These are phyloP conservation scores for Catharus ustulatus DNA, from an alignment of 2,797 vertebrate genomes.

Conservation along the genomic window DNA sequence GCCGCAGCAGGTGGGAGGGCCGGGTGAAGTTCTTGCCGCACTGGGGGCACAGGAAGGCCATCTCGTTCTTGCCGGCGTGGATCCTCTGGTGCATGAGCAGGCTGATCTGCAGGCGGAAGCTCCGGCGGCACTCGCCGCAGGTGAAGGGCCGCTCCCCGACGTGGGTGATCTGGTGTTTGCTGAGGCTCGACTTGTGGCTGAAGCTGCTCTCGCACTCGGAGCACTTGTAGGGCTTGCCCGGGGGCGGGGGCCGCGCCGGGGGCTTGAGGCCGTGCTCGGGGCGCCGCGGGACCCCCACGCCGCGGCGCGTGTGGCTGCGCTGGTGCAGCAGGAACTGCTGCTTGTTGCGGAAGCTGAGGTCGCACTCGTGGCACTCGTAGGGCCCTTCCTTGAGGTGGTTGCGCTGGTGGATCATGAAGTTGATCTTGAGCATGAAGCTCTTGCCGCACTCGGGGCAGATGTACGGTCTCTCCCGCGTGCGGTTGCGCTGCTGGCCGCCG, in stretches of 20 bases:
- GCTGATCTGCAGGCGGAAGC: slow-evolving; percentile 95
- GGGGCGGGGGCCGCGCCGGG: slow-evolving; percentile 30
- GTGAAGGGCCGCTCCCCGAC: slow-evolving; percentile 93
- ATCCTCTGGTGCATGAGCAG: slow-evolving; percentile 93
- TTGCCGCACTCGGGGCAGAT: slow-evolving; percentile 80
- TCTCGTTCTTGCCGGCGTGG: slow-evolving; percentile 89
- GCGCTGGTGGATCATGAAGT: slow-evolving; percentile 81
- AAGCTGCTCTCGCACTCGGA: slow-evolving; percentile 82
- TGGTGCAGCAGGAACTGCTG: slow-evolving; percentile 81
- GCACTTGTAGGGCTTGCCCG: slow-evolving; percentile 79
- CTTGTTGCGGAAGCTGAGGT: slow-evolving; percentile 81
- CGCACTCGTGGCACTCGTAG: slow-evolving; percentile 77
- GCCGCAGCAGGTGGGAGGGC: slow-evolving; percentile 79
- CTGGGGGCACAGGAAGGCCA: slow-evolving; percentile 90
- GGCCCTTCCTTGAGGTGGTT: slow-evolving; percentile 82
- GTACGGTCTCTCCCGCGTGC: slow-evolving; percentile 77
- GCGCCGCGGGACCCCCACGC: slow-evolving; percentile 66
- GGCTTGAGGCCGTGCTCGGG: slow-evolving; percentile 75
- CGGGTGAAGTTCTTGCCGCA: slow-evolving; percentile 85
- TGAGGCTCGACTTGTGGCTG: slow-evolving; percentile 84
- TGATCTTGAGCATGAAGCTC: slow-evolving; percentile 81
- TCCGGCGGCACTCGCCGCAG: slow-evolving; percentile 92
- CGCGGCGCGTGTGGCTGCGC: slow-evolving; percentile 75
- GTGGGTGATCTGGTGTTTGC: slow-evolving; percentile 85
- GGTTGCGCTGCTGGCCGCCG: slow-evolving; percentile 74